phyloP scores from a whole-genome alignment of 1,140 invertebrate species.

The Arctopsyche grandis region DNA sequence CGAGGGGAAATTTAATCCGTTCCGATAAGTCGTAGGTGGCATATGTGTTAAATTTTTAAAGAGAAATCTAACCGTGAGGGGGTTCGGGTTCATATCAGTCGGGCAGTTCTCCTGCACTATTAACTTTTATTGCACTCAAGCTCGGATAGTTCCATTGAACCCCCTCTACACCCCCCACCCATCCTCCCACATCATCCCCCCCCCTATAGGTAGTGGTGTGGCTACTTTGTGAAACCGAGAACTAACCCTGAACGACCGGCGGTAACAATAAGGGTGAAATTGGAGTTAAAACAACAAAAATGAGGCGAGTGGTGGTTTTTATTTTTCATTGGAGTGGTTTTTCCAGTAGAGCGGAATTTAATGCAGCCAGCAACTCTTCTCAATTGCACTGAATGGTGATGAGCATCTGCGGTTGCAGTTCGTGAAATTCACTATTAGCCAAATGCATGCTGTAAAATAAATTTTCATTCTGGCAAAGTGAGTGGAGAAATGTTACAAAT shows the following conservation, averaged over 20 bases:
- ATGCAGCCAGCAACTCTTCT: slow-evolving; percentile 3
- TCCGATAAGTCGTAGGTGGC: neutral
- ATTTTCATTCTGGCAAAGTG: no score
- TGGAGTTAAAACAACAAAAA: neutral
- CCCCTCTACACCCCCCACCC: neutral
- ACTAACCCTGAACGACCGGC: neutral
- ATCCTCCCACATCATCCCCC: neutral
- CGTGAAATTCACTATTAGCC: no score
- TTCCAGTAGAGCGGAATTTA: neutral
- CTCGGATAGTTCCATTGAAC: slow-evolving; percentile 18
- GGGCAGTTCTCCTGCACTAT: slow-evolving; percentile 25
- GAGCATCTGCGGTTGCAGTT: no score
- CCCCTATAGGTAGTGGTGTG: neutral
- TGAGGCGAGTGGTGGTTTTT: neutral
- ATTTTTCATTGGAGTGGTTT: neutral
- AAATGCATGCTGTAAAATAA: no score
- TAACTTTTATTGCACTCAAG: slow-evolving; percentile 37
- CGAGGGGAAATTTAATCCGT: no score
- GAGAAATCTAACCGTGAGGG: neutral
- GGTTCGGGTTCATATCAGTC: slow-evolving; percentile 13
- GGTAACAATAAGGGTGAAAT: neutral
- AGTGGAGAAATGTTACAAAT: no score
- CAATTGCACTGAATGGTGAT: neutral
- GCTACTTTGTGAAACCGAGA: neutral
- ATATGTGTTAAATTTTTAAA: slow-evolving; percentile 32